These are phyloP conservation scores for Oreotragus oreotragus DNA, from an alignment of 2,113 vertebrate species.

Conservation along the genomic window DNA sequence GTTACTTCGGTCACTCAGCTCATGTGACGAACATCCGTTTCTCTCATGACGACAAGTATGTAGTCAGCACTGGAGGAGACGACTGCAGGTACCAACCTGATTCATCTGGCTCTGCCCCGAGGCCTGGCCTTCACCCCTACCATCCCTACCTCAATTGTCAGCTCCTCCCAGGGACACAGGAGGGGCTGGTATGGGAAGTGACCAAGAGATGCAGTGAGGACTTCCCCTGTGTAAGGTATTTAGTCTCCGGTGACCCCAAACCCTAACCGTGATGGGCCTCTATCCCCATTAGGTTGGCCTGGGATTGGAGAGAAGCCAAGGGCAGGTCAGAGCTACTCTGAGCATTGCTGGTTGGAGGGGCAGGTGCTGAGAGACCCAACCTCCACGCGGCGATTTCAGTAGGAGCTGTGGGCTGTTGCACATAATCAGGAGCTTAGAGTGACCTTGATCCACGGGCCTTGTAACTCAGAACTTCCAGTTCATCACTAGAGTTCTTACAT, in stretches of 20 bases:
- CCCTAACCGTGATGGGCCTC: neutral
- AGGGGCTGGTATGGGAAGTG: neutral
- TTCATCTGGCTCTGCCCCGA: rapidly evolving
- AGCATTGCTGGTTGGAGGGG: neutral
- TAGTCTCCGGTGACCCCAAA: neutral
- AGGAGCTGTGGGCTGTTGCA: neutral
- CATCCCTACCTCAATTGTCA: neutral
- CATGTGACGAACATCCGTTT: slow-evolving; percentile 96
- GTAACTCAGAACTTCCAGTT: neutral
- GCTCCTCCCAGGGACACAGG: neutral
- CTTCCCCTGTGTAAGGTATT: neutral
- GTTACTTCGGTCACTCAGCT: slow-evolving; percentile 95
- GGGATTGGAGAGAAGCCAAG: neutral
- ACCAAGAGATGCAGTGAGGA: neutral
- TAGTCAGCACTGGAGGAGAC: slow-evolving; percentile 93
- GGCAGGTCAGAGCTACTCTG: neutral
- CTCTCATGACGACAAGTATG: slow-evolving; percentile 93
- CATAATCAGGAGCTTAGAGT: neutral
- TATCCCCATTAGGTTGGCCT: neutral
- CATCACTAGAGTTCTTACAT: neutral
- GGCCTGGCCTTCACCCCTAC: neutral
- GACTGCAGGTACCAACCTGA: slow-evolving; percentile 90
- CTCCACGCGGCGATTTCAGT: neutral
- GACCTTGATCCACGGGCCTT: neutral
- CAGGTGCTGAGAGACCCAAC: neutral